These are phyloP conservation scores for Aphelinus atriplicis DNA, from an alignment of 1,140 invertebrate genomes.

Conservation along the genomic window DNA sequence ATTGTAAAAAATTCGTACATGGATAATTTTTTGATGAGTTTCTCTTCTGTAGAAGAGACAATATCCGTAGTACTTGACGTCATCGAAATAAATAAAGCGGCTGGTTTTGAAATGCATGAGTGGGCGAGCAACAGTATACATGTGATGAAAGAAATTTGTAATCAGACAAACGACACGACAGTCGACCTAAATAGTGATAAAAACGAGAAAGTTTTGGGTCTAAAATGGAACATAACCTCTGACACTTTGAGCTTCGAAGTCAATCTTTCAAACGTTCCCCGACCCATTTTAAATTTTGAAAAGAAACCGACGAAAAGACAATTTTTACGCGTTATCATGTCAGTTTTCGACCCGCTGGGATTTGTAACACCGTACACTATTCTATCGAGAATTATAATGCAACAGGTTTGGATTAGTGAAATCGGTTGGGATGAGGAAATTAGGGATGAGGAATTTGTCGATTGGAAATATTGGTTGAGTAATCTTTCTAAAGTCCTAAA, in stretches of 20 bases:
- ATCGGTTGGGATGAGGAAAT: constrained; percentile 44
- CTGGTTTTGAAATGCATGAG: neutral
- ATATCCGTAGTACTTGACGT: neutral
- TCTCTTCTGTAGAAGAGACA: neutral
- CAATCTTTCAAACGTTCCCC: neutral
- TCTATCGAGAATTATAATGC: constrained; percentile 42
- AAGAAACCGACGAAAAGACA: constrained; percentile 36
- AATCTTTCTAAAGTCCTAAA: neutral
- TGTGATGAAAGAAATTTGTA: neutral
- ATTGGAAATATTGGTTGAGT: constrained; percentile 19
- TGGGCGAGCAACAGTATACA: neutral
- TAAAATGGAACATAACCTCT: constrained; percentile 14
- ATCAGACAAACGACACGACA: no score
- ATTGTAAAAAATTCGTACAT: neutral
- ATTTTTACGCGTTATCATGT: constrained; percentile 42
- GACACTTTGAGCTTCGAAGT: constrained; percentile 16
- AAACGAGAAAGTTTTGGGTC: constrained; percentile 10
- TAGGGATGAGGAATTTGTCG: constrained; percentile 22
- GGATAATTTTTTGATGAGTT: constrained; percentile 3
- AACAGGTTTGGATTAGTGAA: constrained; percentile 41
- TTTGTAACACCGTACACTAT: constrained; percentile 41
- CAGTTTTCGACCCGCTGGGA: constrained; percentile 47
- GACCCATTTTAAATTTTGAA: constrained; percentile 15
- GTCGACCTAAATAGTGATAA: neutral
- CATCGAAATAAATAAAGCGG: neutral